Percentiles rank a stretch among this genome's conserved stretches.
Conservation (phyloP, 2,888 invertebrate species). For the Nycteola revayana region DNA sequence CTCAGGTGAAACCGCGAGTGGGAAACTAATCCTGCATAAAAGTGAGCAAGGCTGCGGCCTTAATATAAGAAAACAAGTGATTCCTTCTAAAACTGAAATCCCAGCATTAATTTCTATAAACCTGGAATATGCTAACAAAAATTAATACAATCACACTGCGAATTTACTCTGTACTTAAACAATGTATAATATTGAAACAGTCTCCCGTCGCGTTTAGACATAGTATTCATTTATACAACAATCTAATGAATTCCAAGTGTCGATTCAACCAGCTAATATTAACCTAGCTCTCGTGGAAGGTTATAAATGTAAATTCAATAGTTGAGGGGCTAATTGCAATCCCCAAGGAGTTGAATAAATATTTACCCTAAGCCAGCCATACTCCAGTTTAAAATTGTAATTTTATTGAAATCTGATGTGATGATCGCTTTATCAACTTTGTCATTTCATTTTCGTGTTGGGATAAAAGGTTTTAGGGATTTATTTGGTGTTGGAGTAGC, state of each 20-base stretch:
- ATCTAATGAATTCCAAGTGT: constrained; percentile 58
- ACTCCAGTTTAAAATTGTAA: constrained; percentile 67
- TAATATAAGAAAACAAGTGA: too few species aligned
- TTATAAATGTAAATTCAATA: constrained; percentile 75
- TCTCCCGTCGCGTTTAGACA: too few species aligned
- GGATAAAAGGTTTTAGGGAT: not conserved
- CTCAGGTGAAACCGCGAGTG: too few species aligned
- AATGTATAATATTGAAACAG: too few species aligned
- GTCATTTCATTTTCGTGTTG: constrained; percentile 7
- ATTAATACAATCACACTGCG: too few species aligned
- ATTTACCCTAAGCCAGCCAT: constrained; percentile 58
- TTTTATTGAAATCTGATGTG: constrained; percentile 55
- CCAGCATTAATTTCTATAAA: too few species aligned
- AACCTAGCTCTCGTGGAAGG: constrained; percentile 64
- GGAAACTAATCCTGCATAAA: too few species aligned
- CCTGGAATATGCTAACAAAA: too few species aligned
- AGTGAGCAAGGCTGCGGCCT: too few species aligned
- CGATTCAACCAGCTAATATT: constrained; percentile 69
- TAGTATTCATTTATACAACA: constrained; percentile 23
- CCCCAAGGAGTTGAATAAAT: constrained; percentile 50
- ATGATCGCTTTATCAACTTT: constrained; percentile 9
- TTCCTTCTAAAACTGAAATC: too few species aligned
- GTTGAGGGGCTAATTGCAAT: constrained; percentile 59
- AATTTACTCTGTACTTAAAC: too few species aligned
- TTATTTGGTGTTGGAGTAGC: too few species aligned